phyloP scores from a whole-genome alignment of 2,888 invertebrate species.

The Bombyx huttoni region DNA sequence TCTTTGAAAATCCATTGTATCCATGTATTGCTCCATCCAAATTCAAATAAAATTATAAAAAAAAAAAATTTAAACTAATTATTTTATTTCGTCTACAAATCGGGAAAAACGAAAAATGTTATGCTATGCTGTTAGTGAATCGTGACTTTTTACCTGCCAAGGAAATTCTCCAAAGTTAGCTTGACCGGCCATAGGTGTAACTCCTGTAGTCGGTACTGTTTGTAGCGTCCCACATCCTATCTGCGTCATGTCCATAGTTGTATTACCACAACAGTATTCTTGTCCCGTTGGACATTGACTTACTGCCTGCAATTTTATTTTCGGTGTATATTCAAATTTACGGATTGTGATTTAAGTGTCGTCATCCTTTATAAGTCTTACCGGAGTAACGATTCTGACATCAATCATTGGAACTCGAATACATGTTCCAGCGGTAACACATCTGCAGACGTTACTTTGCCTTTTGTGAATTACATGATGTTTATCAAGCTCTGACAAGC shows the following conservation, averaged over 20 bases:
- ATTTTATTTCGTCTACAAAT: no score
- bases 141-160: constrained; percentile 73
- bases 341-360: no score
- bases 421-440: constrained; percentile 51
- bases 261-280: constrained; percentile 49
- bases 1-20: no score
- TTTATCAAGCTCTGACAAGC: constrained; percentile 7
- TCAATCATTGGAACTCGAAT: constrained; percentile 71
- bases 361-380: constrained; percentile 28
- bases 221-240: constrained; percentile 61
- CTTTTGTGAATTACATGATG: constrained; percentile 42
- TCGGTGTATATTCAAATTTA: no score
- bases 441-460: constrained; percentile 40
- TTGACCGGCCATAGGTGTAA: constrained; percentile 60
- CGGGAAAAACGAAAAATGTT: not conserved
- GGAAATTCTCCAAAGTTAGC: constrained; percentile 80
- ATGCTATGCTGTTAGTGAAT: not conserved
- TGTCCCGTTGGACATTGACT: constrained; percentile 48
- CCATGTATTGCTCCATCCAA: no score
- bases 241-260: constrained; percentile 11
- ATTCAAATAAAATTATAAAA: no score
- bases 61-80: no score
- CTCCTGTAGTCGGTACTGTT: constrained; percentile 34
- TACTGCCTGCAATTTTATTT: constrained; percentile 10
- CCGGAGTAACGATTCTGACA: constrained; percentile 74